Percentiles rank a stretch among this genome's conserved stretches.
phyloP scores from a whole-genome alignment of 1,140 invertebrate species.

The Polypedilum pembai region DNA sequence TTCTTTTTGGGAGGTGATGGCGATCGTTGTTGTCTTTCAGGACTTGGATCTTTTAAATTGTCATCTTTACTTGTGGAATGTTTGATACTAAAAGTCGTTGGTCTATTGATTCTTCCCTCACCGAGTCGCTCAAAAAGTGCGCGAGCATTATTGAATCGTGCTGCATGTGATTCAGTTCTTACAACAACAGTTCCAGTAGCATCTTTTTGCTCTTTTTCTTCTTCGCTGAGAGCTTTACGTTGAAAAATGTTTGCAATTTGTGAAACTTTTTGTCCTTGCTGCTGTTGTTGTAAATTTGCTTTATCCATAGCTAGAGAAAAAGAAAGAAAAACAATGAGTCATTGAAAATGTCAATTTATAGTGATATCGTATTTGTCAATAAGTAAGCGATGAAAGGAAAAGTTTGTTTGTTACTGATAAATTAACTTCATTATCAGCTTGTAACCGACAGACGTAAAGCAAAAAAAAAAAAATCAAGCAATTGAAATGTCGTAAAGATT shows the following conservation, averaged over 20 bases:
- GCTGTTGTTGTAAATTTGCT: constrained; percentile 55
- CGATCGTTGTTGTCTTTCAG: constrained; percentile 39
- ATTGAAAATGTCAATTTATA: too few species aligned
- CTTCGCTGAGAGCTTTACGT: constrained; percentile 48
- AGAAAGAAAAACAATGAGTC: too few species aligned
- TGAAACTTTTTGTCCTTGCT: constrained; percentile 72
- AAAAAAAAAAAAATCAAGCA: too few species aligned
- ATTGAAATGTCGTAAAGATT: too few species aligned
- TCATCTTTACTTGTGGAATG: constrained; percentile 41
- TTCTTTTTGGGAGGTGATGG: constrained; percentile 39
- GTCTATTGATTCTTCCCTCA: constrained; percentile 52
- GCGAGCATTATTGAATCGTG: constrained; percentile 83
- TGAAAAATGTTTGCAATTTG: constrained; percentile 87
- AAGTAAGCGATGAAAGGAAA: not conserved
- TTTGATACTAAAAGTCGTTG: constrained; percentile 36
- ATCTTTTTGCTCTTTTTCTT: constrained; percentile 44
- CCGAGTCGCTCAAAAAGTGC: constrained; percentile 89
- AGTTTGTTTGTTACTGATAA: not conserved
- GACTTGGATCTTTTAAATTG: constrained; percentile 35
- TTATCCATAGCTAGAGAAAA: constrained; percentile 51
- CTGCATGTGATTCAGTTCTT: constrained; percentile 78
- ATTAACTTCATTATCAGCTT: not conserved
- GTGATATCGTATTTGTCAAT: too few species aligned
- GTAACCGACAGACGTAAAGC: not conserved
- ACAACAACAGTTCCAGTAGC: constrained; percentile 55